Conservation (phyloP, 2,797 vertebrate species). For the Discoglossus pictus region DNA sequence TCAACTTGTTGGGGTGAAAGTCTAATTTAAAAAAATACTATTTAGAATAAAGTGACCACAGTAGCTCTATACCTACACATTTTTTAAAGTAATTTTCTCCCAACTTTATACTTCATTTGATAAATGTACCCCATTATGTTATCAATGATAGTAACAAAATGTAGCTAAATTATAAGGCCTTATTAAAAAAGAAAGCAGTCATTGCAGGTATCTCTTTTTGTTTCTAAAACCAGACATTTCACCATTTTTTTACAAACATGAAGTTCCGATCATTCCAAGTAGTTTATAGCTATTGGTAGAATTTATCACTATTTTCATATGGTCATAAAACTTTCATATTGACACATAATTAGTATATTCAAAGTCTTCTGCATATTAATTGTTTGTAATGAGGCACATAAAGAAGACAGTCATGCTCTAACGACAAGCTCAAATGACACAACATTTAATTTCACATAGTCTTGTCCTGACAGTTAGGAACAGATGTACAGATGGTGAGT, state of each 20-base stretch:
- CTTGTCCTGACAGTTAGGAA: conserved; percentile 45
- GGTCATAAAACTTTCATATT: conserved; percentile 55
- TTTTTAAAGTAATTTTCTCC: no score
- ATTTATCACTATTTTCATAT: conserved; percentile 56
- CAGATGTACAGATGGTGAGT: conserved; percentile 46
- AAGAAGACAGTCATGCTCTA: conserved; percentile 24
- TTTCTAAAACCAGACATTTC: conserved; percentile 31
- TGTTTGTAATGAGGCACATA: conserved; percentile 46
- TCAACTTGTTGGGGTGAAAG: no score
- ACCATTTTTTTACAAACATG: conserved; percentile 5
- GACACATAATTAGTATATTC: conserved; percentile 53
- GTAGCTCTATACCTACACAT: no score
- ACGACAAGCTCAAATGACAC: conserved; percentile 36
- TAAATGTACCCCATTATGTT: no score
- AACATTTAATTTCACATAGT: conserved; percentile 42
- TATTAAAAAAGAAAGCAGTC: conserved; percentile 58
- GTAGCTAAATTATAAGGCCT: no score
- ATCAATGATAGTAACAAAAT: no score
- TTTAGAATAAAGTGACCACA: no score
- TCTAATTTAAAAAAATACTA: no score
- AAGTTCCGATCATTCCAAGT: conserved; percentile 15
- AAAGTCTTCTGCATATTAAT: conserved; percentile 58
- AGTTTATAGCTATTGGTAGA: conserved; percentile 46
- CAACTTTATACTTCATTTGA: no score
- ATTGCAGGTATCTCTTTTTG: conserved; percentile 56